phyloP scores from a whole-genome alignment of 1,140 invertebrate genomes.

The Drosophila navojoa region DNA sequence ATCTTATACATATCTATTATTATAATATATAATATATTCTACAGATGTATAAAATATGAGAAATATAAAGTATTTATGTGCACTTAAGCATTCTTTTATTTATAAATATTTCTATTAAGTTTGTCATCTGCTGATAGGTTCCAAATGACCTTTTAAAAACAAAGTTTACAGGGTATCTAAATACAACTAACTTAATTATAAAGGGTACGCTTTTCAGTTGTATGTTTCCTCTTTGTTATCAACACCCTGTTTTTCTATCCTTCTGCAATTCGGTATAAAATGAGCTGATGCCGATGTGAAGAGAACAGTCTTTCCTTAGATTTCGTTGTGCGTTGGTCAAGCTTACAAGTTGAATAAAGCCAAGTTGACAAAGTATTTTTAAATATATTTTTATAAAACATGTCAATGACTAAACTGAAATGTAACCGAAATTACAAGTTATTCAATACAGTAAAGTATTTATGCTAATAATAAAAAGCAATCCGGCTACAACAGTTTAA shows the following conservation, averaged over 20 bases:
- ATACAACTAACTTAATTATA: slow-evolving; percentile 45
- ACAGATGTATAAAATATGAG: no score
- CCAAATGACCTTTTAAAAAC: not conserved
- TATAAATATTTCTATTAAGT: not conserved
- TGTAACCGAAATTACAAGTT: no score
- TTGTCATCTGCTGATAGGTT: not conserved
- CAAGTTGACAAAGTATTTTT: not conserved
- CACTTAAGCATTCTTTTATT: no score
- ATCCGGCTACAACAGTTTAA: no score
- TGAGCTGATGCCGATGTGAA: not conserved
- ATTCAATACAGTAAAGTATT: no score
- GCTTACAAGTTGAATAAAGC: not conserved
- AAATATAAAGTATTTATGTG: no score
- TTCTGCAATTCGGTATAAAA: slow-evolving; percentile 51
- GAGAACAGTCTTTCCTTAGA: slow-evolving; percentile 40
- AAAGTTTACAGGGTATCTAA: not conserved
- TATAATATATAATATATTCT: no score
- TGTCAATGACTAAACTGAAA: not conserved
- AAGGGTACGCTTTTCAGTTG: slow-evolving; percentile 40
- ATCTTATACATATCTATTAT: not conserved
- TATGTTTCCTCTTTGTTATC: slow-evolving; percentile 9
- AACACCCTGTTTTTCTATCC: slow-evolving; percentile 55
- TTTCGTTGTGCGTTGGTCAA: slow-evolving; percentile 17
- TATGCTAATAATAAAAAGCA: no score
- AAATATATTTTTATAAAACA: no score